Evolutionary conservation across 2,113 vertebrate species (phyloP).

Genomic region (Colius striatus): DNA sequence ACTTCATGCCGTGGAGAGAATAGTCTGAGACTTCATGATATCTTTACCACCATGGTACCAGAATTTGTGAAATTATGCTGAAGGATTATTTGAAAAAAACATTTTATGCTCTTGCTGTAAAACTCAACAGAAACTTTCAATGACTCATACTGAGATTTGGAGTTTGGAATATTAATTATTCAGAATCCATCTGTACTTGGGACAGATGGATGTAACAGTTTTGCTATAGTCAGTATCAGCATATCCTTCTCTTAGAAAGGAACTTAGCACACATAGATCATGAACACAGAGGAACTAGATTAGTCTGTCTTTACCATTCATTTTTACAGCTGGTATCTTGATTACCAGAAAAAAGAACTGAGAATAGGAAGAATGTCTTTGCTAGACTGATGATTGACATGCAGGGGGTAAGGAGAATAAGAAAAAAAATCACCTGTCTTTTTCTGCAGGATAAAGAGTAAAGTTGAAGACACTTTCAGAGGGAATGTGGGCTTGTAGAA

Average conservation of each 20-base stretch:
- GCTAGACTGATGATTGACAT: background rate
- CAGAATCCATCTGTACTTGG: conserved; percentile 9
- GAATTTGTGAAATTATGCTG: background rate
- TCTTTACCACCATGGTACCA: background rate
- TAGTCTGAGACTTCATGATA: background rate
- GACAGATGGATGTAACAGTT: background rate
- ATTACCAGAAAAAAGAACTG: background rate
- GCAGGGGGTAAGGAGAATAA: background rate
- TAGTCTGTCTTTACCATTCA: background rate
- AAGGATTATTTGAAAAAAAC: background rate
- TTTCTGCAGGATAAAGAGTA: background rate
- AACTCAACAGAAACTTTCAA: background rate
- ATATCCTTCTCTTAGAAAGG: background rate
- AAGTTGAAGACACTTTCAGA: background rate
- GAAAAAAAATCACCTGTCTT: background rate
- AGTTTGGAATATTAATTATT: background rate
- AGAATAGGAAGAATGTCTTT: background rate
- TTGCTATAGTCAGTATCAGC: background rate
- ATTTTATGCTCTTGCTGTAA: background rate
- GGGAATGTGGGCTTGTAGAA: background rate
- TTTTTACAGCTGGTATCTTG: background rate
- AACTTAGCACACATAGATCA: background rate
- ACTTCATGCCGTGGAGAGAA: background rate
- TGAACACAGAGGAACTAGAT: background rate
- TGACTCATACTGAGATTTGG: background rate